Conservation (phyloP, 2,797 vertebrate genomes). For the Sylvilagus floridanus region DNA sequence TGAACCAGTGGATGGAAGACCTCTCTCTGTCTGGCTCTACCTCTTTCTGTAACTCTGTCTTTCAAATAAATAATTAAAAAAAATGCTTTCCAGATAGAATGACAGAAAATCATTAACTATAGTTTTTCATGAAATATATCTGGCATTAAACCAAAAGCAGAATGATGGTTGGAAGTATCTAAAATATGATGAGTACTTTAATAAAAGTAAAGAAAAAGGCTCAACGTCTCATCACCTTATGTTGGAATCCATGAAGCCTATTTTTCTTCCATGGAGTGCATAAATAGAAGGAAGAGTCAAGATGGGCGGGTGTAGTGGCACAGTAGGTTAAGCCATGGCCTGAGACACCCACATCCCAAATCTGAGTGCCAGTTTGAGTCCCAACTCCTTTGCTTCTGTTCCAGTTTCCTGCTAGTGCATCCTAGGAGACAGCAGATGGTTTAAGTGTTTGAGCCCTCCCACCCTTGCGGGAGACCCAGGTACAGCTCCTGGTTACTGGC, state of each 20-base stretch:
- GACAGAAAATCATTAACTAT: background rate
- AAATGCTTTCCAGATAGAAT: background rate
- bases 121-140: constrained; percentile 22
- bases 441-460: no score
- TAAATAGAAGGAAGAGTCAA: background rate
- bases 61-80: background rate
- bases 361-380: no score
- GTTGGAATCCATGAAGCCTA: background rate
- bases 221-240: background rate
- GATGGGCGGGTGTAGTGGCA: background rate
- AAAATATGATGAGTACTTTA: background rate
- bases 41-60: no score
- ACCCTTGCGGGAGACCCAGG: no score
- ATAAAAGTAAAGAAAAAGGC: background rate
- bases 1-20: no score
- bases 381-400: no score
- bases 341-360: no score
- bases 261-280: background rate
- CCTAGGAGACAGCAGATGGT: no score
- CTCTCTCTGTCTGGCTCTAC: no score
- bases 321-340: no score
- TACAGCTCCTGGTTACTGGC: no score
- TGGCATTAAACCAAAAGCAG: background rate
- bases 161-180: background rate
- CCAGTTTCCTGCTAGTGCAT: no score